Evolutionary conservation across 1,140 invertebrate genomes (phyloP).

Genomic region (Micrasema minimum): DNA sequence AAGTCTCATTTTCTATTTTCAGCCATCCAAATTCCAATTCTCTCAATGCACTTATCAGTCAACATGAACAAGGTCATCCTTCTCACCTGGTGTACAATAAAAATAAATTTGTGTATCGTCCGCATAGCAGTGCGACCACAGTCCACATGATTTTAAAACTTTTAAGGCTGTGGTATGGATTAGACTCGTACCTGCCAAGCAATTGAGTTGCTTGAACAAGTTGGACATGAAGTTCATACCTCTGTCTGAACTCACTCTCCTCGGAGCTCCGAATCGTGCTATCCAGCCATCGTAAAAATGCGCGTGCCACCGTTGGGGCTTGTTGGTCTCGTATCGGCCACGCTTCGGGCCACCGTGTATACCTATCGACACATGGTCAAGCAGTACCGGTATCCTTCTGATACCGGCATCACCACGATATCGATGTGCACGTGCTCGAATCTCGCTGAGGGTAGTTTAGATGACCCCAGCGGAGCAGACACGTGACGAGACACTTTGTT

Average conservation of each 20-base stretch:
- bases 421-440: too few relatives aligned
- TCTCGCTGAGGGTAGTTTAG: constrained; percentile 38
- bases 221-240: constrained; percentile 51
- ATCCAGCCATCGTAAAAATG: constrained; percentile 56
- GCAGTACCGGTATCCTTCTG: constrained; percentile 56
- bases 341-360: constrained; percentile 61
- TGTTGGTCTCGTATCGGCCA: constrained; percentile 53
- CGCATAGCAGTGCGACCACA: too few relatives aligned
- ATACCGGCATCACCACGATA: constrained; percentile 41
- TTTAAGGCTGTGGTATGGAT: not conserved
- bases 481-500: constrained; percentile 53
- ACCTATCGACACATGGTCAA: constrained; percentile 62
- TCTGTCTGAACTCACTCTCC: constrained; percentile 53
- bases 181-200: constrained; percentile 51
- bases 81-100: too few relatives aligned
- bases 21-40: too few relatives aligned
- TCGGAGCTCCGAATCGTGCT: constrained; percentile 55
- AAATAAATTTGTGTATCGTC: too few relatives aligned
- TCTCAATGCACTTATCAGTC: too few relatives aligned
- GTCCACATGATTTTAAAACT: too few relatives aligned
- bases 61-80: too few relatives aligned
- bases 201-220: constrained; percentile 46
- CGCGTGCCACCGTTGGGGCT: constrained; percentile 47
- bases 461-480: constrained; percentile 46
- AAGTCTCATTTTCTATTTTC: too few relatives aligned